phyloP scores from a whole-genome alignment of 2,797 vertebrate species.

The Taenioides sp. region DNA sequence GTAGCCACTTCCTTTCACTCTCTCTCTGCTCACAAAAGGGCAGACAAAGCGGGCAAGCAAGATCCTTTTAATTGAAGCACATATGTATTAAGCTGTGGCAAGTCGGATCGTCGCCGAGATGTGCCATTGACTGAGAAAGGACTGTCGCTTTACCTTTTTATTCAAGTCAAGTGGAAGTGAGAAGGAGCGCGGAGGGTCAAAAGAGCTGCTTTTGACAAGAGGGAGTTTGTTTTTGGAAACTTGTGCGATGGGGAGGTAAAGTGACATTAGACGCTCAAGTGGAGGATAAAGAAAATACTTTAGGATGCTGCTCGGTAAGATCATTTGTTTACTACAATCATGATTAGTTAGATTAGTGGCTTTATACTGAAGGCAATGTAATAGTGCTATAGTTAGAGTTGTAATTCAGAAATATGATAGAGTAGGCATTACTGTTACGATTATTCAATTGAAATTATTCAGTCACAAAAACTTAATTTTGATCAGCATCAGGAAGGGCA shows the following conservation, averaged over 20 bases:
- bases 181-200: slow-evolving; percentile 17
- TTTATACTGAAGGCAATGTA: not conserved
- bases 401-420: not conserved
- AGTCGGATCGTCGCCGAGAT: slow-evolving; percentile 56
- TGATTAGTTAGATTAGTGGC: not conserved
- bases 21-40: slow-evolving; percentile 50
- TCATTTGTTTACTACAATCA: slow-evolving; percentile 21
- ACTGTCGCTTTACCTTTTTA: slow-evolving; percentile 34
- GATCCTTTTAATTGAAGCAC: slow-evolving; percentile 75
- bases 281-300: slow-evolving; percentile 44
- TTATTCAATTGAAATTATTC: not conserved
- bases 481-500: too few relatives aligned
- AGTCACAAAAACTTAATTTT: too few relatives aligned
- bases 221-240: slow-evolving; percentile 43
- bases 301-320: slow-evolving; percentile 74
- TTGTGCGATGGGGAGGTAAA: slow-evolving; percentile 56
- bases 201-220: slow-evolving; percentile 15
- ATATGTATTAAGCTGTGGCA: slow-evolving; percentile 34
- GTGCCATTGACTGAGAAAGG: slow-evolving; percentile 56
- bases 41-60: slow-evolving; percentile 64
- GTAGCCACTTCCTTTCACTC: slow-evolving; percentile 23
- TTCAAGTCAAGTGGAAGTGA: slow-evolving; percentile 27
- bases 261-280: slow-evolving; percentile 35
- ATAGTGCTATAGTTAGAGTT: not conserved
- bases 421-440: not conserved